These are phyloP conservation scores for Australoheros facetus DNA, from an alignment of 2,797 vertebrate species.

Conservation along the genomic window DNA sequence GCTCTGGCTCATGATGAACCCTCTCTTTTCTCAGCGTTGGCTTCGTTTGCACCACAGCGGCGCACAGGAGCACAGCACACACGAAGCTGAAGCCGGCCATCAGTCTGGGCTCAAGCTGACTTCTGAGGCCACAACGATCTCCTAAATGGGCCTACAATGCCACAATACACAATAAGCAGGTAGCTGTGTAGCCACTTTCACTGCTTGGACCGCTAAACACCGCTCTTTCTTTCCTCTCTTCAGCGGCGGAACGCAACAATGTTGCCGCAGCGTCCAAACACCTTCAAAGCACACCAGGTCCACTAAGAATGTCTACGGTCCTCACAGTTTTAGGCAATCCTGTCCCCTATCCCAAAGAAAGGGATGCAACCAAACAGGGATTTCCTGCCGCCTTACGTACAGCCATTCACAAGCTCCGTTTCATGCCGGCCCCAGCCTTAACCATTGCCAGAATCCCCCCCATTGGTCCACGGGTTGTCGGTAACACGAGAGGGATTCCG, in stretches of 20 bases:
- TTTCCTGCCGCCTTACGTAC: conserved; percentile 53
- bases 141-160: conserved; percentile 30
- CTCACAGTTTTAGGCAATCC: conserved; percentile 41
- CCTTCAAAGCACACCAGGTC: conserved; percentile 3
- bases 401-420: conserved; percentile 65
- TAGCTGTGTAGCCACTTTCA: not conserved
- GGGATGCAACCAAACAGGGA: conserved; percentile 60
- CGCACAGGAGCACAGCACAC: conserved; percentile 69
- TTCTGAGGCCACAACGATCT: conserved; percentile 12
- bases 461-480: conserved; percentile 66
- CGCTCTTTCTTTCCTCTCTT: not conserved
- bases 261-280: not conserved
- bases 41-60: conserved; percentile 75
- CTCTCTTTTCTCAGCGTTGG: conserved; percentile 91
- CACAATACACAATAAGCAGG: conserved; percentile 18
- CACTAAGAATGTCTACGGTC: not conserved
- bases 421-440: not conserved
- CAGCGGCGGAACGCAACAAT: not conserved
- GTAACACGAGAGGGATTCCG: conserved; percentile 58
- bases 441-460: not conserved
- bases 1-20: conserved; percentile 83
- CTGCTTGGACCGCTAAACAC: not conserved
- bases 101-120: conserved; percentile 13
- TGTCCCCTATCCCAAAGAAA: conserved; percentile 40
- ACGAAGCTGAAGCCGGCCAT: conserved; percentile 73